These are phyloP conservation scores for Loris lydekkerianus DNA, from an alignment of 2,797 vertebrate species.

Conservation along the genomic window DNA sequence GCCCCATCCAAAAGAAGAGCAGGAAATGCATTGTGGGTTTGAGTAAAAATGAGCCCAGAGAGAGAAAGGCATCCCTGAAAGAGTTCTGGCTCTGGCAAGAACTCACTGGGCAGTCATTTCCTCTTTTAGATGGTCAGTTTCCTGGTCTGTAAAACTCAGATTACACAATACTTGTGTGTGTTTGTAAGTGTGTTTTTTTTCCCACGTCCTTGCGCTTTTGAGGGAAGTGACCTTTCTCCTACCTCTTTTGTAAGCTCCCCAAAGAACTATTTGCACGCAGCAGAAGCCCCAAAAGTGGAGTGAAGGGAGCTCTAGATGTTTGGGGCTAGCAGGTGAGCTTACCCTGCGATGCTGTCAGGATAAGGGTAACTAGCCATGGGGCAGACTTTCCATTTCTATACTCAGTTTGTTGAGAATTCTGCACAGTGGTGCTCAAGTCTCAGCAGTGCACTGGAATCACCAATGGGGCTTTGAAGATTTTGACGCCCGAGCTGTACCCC, in stretches of 20 bases:
- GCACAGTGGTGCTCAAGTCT: neutral
- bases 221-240: slow-evolving; percentile 71
- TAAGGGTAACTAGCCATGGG: neutral
- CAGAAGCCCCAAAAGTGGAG: neutral
- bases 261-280: neutral
- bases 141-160: slow-evolving; percentile 70
- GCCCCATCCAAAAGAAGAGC: neutral
- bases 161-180: slow-evolving; percentile 36
- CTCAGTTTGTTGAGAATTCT: neutral
- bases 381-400: neutral
- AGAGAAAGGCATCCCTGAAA: neutral
- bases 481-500: neutral
- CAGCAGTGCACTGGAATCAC: neutral
- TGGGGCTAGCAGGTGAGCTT: neutral
- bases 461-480: neutral
- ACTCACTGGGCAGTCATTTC: slow-evolving; percentile 53
- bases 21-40: neutral
- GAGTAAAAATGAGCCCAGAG: neutral
- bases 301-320: neutral
- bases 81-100: neutral
- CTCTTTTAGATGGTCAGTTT: slow-evolving; percentile 62
- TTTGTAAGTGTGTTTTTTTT: slow-evolving; percentile 59
- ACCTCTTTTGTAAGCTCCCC: slow-evolving; percentile 2
- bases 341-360: neutral
- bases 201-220: slow-evolving; percentile 59